A percentile compares a stretch with the other conserved stretches of the same genome.
Evolutionary conservation across 2,113 vertebrate species (phyloP).

Genomic region (Bostrychus sinensis): DNA sequence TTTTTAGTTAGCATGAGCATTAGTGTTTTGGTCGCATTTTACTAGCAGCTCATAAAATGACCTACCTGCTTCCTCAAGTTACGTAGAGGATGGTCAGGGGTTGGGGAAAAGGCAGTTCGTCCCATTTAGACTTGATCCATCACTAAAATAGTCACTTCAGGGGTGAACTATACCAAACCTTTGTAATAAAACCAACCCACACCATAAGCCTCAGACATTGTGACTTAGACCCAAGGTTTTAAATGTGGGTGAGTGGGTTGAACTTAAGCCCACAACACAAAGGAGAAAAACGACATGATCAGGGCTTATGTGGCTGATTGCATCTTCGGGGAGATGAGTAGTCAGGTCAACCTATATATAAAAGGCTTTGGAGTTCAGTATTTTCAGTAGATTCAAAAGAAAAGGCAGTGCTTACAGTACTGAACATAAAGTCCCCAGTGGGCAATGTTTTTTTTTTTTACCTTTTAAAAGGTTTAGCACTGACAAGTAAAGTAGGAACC

Average conservation of each 20-base stretch:
- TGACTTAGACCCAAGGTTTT: background rate
- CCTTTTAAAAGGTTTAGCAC: constrained; percentile 22
- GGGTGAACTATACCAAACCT: too few relatives aligned
- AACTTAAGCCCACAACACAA: constrained; percentile 12
- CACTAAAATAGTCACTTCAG: too few relatives aligned
- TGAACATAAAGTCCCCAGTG: constrained; percentile 23
- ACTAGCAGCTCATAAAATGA: too few relatives aligned
- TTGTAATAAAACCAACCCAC: too few relatives aligned
- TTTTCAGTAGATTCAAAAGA: constrained; percentile 23
- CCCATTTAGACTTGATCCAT: too few relatives aligned
- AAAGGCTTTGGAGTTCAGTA: constrained; percentile 17
- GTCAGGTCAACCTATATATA: too few relatives aligned
- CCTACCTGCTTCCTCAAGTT: too few relatives aligned
- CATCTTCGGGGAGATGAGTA: constrained; percentile 29
- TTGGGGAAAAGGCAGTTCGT: too few relatives aligned
- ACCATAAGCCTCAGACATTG: too few relatives aligned
- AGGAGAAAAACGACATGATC: background rate
- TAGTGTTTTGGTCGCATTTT: too few relatives aligned
- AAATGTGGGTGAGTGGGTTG: constrained; percentile 19
- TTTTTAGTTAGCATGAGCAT: too few relatives aligned
- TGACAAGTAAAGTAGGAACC: constrained; percentile 6
- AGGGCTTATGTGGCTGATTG: background rate
- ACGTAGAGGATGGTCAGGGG: too few relatives aligned
- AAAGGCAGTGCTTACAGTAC: constrained; percentile 19
- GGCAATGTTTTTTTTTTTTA: constrained; percentile 23